phyloP scores from a whole-genome alignment of 2,888 invertebrate species.

The Cheilosia pagana region DNA sequence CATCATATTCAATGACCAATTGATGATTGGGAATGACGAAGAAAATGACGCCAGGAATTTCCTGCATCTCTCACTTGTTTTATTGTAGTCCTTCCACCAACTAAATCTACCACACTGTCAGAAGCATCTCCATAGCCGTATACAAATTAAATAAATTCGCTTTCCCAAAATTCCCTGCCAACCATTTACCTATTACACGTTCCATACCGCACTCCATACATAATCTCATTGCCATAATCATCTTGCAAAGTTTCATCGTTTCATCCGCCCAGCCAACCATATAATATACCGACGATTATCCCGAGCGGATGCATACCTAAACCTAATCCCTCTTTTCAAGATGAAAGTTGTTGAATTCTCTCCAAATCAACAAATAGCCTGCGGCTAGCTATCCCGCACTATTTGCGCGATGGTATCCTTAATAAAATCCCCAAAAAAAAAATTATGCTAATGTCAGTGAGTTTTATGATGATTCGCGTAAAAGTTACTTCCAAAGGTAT shows the following conservation, averaged over 20 bases:
- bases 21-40: no score
- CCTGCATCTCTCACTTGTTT: no score
- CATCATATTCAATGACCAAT: no score
- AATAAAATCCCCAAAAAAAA: constrained; percentile 67
- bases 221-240: constrained; percentile 22
- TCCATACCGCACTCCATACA: not conserved
- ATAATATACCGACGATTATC: not conserved
- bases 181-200: not conserved
- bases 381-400: constrained; percentile 1
- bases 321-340: not conserved
- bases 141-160: not conserved
- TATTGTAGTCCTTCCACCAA: no score
- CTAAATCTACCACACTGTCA: not conserved
- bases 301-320: constrained; percentile 3
- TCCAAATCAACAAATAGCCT: constrained; percentile 48
- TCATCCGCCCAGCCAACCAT: not conserved
- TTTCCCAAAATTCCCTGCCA: not conserved
- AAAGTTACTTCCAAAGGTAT: constrained; percentile 40
- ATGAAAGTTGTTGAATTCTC: constrained; percentile 45
- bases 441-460: constrained; percentile 63
- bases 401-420: constrained; percentile 9
- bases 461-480: constrained; percentile 65
- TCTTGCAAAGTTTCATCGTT: constrained; percentile 34
- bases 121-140: not conserved
- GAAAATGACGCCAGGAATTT: no score